phyloP scores from a whole-genome alignment of 2,797 vertebrate genomes.

The Scolopax rusticola region DNA sequence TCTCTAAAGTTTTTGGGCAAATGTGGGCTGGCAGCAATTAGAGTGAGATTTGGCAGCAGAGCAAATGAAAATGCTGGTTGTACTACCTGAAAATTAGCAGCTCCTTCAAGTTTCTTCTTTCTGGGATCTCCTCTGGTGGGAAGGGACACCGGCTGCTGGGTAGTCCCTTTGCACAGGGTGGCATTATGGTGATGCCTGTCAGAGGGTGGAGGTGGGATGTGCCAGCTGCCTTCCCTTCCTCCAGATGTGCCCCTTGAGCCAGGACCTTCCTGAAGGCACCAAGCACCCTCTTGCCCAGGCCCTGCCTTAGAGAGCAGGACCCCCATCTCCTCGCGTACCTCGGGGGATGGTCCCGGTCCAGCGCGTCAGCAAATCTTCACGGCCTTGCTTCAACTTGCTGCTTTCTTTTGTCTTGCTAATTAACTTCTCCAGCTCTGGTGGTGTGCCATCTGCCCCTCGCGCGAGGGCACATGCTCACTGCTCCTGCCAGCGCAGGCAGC shows the following conservation, averaged over 20 bases:
- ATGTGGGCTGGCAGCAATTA: not conserved
- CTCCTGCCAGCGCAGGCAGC: not conserved
- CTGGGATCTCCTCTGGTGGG: not conserved
- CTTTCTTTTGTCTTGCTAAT: constrained; percentile 27
- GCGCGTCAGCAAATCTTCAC: not conserved
- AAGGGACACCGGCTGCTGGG: not conserved
- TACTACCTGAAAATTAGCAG: not conserved
- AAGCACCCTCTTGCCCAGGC: no score
- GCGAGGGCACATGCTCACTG: not conserved
- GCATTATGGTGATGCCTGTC: not conserved
- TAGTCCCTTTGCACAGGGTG: not conserved
- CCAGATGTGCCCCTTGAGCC: not conserved
- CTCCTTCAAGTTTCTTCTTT: not conserved
- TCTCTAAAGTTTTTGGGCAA: not conserved
- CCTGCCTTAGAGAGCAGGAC: not conserved
- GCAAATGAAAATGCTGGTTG: not conserved
- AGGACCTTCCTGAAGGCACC: not conserved
- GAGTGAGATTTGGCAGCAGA: not conserved
- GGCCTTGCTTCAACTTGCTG: not conserved
- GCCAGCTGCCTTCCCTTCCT: not conserved
- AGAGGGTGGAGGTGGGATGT: not conserved
- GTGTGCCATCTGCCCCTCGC: constrained; percentile 44
- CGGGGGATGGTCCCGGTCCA: not conserved
- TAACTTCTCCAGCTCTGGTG: not conserved
- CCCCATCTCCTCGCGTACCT: fast-evolving